Conservation (phyloP, 2,888 invertebrate species). For the Xylota segnis region DNA sequence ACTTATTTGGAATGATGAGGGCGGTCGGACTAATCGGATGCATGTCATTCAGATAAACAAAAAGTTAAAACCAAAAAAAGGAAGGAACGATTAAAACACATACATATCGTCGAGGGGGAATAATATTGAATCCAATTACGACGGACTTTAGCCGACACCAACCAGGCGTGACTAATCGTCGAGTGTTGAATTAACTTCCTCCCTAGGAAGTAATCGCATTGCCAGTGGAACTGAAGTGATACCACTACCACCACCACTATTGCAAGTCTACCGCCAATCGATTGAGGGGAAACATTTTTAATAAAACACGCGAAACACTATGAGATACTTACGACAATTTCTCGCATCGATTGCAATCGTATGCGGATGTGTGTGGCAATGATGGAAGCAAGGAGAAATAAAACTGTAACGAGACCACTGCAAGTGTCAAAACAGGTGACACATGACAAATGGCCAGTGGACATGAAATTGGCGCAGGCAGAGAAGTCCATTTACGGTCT, state of each 20-base stretch:
- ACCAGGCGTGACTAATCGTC: slow-evolving; percentile 76
- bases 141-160: slow-evolving; percentile 44
- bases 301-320: slow-evolving; percentile 39
- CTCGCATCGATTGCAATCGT: slow-evolving; percentile 41
- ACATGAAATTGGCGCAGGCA: slow-evolving; percentile 61
- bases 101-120: slow-evolving; percentile 33
- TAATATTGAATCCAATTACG: slow-evolving; percentile 68
- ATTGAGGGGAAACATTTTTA: slow-evolving; percentile 50
- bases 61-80: slow-evolving; percentile 39
- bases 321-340: slow-evolving; percentile 10
- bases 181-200: slow-evolving; percentile 68
- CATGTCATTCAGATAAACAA: slow-evolving; percentile 59
- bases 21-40: slow-evolving; percentile 72
- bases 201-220: slow-evolving; percentile 62
- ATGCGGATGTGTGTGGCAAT: neutral
- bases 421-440: slow-evolving; percentile 77
- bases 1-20: slow-evolving; percentile 46
- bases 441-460: slow-evolving; percentile 74
- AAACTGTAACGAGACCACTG: slow-evolving; percentile 42
- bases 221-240: slow-evolving; percentile 51
- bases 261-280: slow-evolving; percentile 38
- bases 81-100: slow-evolving; percentile 8
- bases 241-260: slow-evolving; percentile 33
- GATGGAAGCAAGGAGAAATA: slow-evolving; percentile 30
- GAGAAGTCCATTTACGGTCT: slow-evolving; percentile 23